phyloP scores from a whole-genome alignment of 2,888 invertebrate species.

The Himalopsyche japonica region DNA sequence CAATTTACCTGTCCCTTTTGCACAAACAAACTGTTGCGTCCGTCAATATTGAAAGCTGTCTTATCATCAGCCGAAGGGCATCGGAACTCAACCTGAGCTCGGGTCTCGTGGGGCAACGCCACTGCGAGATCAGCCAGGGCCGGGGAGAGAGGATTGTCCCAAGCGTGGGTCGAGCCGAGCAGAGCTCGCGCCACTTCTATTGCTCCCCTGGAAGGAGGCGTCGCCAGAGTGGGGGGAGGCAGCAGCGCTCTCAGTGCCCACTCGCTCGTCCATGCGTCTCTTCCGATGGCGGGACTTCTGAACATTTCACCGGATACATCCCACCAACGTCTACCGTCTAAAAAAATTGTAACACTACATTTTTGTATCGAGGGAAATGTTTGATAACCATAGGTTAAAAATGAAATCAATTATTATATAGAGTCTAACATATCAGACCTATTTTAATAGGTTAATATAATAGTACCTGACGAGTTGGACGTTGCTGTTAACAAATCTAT shows the following conservation, averaged over 20 bases:
- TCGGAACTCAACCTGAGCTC: slow-evolving; percentile 22
- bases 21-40: slow-evolving; percentile 27
- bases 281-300: not conserved
- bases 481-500: slow-evolving; percentile 54
- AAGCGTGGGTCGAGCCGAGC: slow-evolving; percentile 41
- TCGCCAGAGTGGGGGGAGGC: not conserved
- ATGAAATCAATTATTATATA: not conserved
- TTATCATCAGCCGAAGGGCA: slow-evolving; percentile 23
- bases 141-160: slow-evolving; percentile 16
- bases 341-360: not conserved
- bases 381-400: not conserved
- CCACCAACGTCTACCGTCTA: slow-evolving; percentile 54
- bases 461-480: slow-evolving; percentile 55
- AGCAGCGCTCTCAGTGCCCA: slow-evolving; percentile 5
- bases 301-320: slow-evolving; percentile 47
- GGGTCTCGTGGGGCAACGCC: not conserved
- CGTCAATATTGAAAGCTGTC: slow-evolving; percentile 23
- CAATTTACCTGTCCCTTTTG: slow-evolving; percentile 31
- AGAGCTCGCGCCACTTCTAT: slow-evolving; percentile 52
- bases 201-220: slow-evolving; percentile 40
- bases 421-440: no score
- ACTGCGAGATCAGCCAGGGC: slow-evolving; percentile 18
- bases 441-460: not conserved
- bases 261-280: not conserved
- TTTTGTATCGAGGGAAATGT: not conserved